Percentiles rank a stretch among this genome's conserved stretches.
phyloP scores from a whole-genome alignment of 1,140 invertebrate genomes.

The Dinothrombium tinctorium region DNA sequence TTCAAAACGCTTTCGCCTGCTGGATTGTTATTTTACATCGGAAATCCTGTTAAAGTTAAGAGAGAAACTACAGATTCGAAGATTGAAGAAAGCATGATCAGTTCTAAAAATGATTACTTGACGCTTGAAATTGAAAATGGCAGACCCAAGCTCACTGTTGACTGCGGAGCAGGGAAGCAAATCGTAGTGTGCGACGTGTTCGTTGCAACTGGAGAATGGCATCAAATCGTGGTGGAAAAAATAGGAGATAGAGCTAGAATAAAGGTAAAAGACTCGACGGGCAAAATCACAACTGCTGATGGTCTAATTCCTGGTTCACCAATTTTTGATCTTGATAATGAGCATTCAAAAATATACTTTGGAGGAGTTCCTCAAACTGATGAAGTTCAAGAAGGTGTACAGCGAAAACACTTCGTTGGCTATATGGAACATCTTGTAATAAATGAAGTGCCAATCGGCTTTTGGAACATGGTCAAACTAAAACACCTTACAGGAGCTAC shows the following conservation, averaged over 20 bases:
- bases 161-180: conserved; percentile 60
- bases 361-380: conserved; percentile 47
- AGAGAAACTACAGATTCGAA: conserved; percentile 27
- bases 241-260: conserved; percentile 52
- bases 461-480: conserved; percentile 77
- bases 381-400: conserved; percentile 35
- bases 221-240: conserved; percentile 63
- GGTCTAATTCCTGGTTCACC: conserved; percentile 36
- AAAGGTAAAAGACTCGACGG: conserved; percentile 36
- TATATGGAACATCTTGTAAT: conserved; percentile 70
- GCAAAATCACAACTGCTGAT: conserved; percentile 29
- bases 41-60: conserved; percentile 38
- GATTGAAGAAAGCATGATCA: not conserved
- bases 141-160: conserved; percentile 55
- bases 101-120: conserved; percentile 44
- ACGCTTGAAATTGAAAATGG: conserved; percentile 69
- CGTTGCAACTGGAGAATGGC: conserved; percentile 49
- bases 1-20: conserved; percentile 49
- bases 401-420: conserved; percentile 52
- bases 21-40: conserved; percentile 65
- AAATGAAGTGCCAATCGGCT: conserved; percentile 59
- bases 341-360: conserved; percentile 64
- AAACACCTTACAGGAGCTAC: no score
- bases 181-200: conserved; percentile 38
- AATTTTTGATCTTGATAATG: conserved; percentile 60